Percentiles rank a stretch among this genome's conserved stretches.
These are phyloP conservation scores for Schizothorax lantsangensis DNA, from an alignment of 2,797 vertebrate species.

Conservation along the genomic window DNA sequence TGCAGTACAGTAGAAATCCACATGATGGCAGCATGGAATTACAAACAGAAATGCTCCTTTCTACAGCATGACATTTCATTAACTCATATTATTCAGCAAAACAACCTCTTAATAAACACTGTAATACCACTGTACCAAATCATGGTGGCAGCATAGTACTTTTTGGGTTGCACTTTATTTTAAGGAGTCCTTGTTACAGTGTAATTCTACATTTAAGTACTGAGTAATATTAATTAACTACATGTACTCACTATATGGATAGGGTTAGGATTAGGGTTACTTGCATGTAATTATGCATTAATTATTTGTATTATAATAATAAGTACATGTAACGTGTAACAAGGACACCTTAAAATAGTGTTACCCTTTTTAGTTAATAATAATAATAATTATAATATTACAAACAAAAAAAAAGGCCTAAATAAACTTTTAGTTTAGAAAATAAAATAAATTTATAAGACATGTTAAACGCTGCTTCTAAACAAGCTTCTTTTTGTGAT, in stretches of 20 bases:
- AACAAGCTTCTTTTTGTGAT: not conserved
- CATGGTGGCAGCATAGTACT: too few relatives aligned
- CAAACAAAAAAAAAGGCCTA: not conserved
- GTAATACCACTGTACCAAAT: not conserved
- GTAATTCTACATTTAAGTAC: not conserved
- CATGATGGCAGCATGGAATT: constrained; percentile 70
- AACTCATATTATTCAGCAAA: not conserved
- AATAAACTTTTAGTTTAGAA: too few relatives aligned
- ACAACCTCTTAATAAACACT: not conserved
- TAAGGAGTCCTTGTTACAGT: not conserved
- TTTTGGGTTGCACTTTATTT: not conserved
- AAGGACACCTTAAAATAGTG: not conserved
- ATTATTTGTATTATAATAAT: not conserved
- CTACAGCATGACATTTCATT: not conserved
- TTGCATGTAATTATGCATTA: not conserved
- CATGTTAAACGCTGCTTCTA: not conserved
- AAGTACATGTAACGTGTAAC: not conserved
- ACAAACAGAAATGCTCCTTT: constrained; percentile 44
- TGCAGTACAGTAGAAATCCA: constrained; percentile 60
- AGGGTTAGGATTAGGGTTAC: not conserved
- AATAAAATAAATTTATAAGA: not conserved
- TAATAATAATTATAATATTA: not conserved
- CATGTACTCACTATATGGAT: not conserved
- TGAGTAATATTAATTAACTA: not conserved
- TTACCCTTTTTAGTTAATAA: not conserved